Evolutionary conservation across 2,797 vertebrate species (phyloP).

Genomic region (Epinephelus awoara): DNA sequence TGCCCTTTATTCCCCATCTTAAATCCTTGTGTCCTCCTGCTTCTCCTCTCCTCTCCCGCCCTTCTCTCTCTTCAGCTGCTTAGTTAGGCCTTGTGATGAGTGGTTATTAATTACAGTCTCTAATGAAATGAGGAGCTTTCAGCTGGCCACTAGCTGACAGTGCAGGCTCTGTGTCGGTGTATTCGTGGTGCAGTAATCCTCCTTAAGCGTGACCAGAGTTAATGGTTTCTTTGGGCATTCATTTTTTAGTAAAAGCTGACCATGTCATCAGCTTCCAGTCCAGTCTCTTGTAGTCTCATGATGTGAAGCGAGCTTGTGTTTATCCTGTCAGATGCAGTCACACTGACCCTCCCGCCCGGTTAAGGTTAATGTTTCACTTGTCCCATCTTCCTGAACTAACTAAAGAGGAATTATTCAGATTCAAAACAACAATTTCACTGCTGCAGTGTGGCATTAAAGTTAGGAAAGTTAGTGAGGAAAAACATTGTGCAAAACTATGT

Average conservation of each 20-base stretch:
- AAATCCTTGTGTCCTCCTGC: neutral
- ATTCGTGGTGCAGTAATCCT: conserved; percentile 35
- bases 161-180: conserved; percentile 21
- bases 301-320: neutral
- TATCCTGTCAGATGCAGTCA: neutral
- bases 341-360: neutral
- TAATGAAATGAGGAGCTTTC: conserved; percentile 62
- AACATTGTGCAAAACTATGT: neutral
- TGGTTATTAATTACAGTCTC: conserved; percentile 50
- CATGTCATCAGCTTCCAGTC: neutral
- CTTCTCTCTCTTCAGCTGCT: conserved; percentile 19
- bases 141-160: conserved; percentile 38
- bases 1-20: neutral
- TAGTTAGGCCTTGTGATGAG: conserved; percentile 20
- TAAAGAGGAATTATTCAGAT: neutral
- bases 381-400: too few species aligned
- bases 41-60: neutral
- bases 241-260: conserved; percentile 5
- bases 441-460: neutral
- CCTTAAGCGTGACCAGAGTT: conserved; percentile 37
- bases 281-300: neutral
- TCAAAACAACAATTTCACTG: too few species aligned
- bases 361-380: neutral
- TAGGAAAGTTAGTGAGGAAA: neutral
- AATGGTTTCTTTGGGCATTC: conserved; percentile 31